Base-by-base conservation (phyloP, 2,113 vertebrate species). In the Cyanoramphus novaezelandiae region DNA sequence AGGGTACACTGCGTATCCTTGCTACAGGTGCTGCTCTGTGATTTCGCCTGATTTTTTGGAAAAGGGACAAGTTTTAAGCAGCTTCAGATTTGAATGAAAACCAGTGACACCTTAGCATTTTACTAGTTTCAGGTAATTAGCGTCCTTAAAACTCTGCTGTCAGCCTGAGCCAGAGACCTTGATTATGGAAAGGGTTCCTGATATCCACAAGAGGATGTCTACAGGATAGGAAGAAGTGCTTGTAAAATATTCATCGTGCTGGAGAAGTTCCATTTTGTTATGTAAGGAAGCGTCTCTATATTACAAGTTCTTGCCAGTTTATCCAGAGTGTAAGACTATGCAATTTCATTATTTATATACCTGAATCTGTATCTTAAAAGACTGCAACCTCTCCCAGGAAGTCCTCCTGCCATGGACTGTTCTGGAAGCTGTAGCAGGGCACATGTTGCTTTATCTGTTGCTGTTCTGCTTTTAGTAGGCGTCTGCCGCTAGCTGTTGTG, bases 251-350 rank as follows among this genome's bases (percentile, higher is more conserved):
- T 55, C 11, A 18, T 63, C 50, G 43, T 77, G 10, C 63, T 53
- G 5, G 33, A 59, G 60, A 29, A 62, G 8, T 57, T 25, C 29
- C 0, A 0, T 39, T 79, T 43, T 50, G 21, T 65, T 76, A 47
- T 17, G 50, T 49, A 16, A 64, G 28, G 23, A 20, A 57, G 2
- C 37, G 6, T n/a, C 13, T 37, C 60, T 72, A 2, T 24, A 62
- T 47, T 31, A 7, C 21, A 46, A 70, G 28, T 39, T 60, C 55
- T 77, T 81, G 13, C 11, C 9, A 23, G 1, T 78, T 91, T 82
- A 76, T 72, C 55, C 17, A 17, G 57, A 43, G 29, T 2, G 0
- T 17, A 39, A 62, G 29, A 43, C 35, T 1, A 0, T 57, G 11
- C 50, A 5, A 37, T 76, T 68, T 82, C 14, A 1, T 72, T 76